Evolutionary conservation across 1,140 invertebrate species (phyloP).

Genomic region (Odontomachus brunneus): DNA sequence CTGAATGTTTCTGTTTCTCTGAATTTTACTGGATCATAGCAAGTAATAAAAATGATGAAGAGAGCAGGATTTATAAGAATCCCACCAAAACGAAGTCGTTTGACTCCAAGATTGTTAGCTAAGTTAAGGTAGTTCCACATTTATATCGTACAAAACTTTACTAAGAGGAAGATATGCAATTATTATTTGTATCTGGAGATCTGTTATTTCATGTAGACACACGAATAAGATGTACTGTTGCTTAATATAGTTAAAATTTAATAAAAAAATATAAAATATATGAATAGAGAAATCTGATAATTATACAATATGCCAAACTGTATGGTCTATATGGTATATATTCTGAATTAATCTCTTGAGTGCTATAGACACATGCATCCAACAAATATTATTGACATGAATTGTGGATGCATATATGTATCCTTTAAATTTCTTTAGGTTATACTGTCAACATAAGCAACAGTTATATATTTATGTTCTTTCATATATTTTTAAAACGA

Average conservation of each 20-base stretch:
- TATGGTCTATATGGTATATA: neutral
- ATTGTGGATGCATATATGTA: too few relatives aligned
- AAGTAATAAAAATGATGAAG: slow-evolving; percentile 45
- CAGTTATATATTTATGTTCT: too few relatives aligned
- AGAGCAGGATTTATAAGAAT: slow-evolving; percentile 51
- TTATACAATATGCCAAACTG: neutral
- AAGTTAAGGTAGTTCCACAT: slow-evolving; percentile 76
- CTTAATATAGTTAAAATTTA: neutral
- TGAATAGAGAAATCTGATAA: neutral
- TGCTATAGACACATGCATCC: too few relatives aligned
- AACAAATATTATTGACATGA: too few relatives aligned
- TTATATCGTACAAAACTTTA: slow-evolving; percentile 7
- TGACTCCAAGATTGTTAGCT: slow-evolving; percentile 81
- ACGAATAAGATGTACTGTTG: neutral
- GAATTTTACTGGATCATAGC: slow-evolving; percentile 2
- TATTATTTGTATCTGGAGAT: neutral
- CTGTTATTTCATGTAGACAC: neutral
- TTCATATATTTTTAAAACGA: too few relatives aligned
- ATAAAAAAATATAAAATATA: slow-evolving; percentile 3
- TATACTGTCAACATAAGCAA: too few relatives aligned
- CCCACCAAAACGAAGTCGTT: slow-evolving; percentile 76
- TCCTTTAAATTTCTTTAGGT: too few relatives aligned
- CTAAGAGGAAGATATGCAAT: neutral
- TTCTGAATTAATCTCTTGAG: neutral
- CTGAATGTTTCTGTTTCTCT: slow-evolving; percentile 17